Conservation (phyloP, 2,888 invertebrate species). For the Marronus borbonicus region DNA sequence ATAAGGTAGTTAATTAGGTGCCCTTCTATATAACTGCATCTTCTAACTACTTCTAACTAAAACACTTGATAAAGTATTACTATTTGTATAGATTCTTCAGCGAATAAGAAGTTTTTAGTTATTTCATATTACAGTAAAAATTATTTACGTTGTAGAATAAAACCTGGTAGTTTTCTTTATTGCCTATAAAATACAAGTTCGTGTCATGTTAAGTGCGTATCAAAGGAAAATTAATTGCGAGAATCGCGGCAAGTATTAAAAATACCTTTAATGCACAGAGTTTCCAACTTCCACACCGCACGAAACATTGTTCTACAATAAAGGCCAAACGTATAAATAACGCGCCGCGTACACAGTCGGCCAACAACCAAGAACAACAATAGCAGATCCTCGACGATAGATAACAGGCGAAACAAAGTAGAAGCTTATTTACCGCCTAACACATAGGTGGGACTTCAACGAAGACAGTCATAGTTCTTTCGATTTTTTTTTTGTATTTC, state of each 20-base stretch:
- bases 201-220: background rate
- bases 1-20: too few species aligned
- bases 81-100: too few species aligned
- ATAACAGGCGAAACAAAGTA: conserved; percentile 18
- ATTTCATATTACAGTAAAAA: background rate
- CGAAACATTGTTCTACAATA: conserved; percentile 23
- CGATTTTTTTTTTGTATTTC: conserved; percentile 23
- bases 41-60: too few species aligned
- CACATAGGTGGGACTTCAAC: background rate
- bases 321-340: conserved; percentile 23
- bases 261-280: conserved; percentile 22
- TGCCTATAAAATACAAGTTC: conserved; percentile 10
- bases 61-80: too few species aligned
- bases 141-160: conserved; percentile 8
- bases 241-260: background rate
- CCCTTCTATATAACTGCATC: too few species aligned
- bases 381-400: background rate
- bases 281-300: conserved; percentile 5
- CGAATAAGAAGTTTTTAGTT: background rate
- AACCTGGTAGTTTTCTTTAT: conserved; percentile 29
- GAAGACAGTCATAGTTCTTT: conserved; percentile 1
- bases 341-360: background rate
- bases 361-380: background rate
- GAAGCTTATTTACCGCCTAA: background rate
- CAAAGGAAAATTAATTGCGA: background rate